Evolutionary conservation across 2,113 vertebrate species (phyloP).

Genomic region (Tilapia sparmanii): DNA sequence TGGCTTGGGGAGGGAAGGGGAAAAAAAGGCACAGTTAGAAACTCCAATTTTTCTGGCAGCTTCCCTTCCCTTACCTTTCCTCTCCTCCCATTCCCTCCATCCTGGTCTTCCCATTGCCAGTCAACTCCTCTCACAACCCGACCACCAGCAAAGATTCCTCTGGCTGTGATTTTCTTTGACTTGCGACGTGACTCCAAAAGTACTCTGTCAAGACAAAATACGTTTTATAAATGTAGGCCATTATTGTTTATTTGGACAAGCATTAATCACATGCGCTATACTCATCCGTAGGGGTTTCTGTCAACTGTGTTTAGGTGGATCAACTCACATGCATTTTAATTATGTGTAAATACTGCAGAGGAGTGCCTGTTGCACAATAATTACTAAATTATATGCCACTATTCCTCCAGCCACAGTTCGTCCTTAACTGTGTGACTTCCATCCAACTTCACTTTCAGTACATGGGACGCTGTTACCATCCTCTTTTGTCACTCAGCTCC

Average conservation of each 20-base stretch:
- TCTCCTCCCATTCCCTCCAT: conserved; percentile 96
- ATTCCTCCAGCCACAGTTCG: neutral
- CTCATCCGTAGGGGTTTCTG: neutral
- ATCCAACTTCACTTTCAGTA: neutral
- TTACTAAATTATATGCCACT: neutral
- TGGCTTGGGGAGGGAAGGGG: neutral
- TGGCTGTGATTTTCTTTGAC: conserved; percentile 98
- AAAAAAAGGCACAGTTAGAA: rapidly evolving
- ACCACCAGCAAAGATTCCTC: conserved; percentile 96
- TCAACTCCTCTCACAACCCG: conserved; percentile 96
- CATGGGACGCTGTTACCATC: neutral
- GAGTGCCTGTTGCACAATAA: neutral
- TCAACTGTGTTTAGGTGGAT: neutral
- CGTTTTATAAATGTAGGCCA: neutral
- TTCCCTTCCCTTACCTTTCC: conserved; percentile 80
- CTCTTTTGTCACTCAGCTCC: neutral
- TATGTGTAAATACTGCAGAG: neutral
- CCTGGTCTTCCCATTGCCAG: conserved; percentile 99
- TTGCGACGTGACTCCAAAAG: conserved; percentile 96
- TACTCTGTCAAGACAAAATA: conserved; percentile 71
- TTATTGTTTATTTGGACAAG: neutral
- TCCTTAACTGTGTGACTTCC: neutral
- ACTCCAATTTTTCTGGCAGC: neutral
- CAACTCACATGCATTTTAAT: neutral
- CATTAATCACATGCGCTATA: neutral